Evolutionary conservation across 2,797 vertebrate species (phyloP).

Genomic region (Myotis vivesi): DNA sequence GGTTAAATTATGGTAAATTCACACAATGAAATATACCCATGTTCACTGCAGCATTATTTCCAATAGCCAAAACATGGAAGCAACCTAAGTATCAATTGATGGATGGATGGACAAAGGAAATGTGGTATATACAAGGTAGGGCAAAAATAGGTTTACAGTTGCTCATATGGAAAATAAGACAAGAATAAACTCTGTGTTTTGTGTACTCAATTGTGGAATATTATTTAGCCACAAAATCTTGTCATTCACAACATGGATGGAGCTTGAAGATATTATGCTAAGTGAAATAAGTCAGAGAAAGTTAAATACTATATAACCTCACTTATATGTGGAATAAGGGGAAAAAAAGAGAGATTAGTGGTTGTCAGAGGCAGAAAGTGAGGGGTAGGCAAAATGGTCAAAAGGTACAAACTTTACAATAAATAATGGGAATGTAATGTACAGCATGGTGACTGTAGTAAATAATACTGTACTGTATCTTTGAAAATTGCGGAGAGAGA

Average conservation of each 20-base stretch:
- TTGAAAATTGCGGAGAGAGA: neutral
- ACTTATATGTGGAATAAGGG: neutral
- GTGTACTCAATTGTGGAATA: neutral
- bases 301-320: neutral
- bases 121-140: neutral
- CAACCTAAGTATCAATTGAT: neutral
- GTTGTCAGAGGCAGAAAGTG: neutral
- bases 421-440: neutral
- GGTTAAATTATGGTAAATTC: neutral
- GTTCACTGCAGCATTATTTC: neutral
- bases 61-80: neutral
- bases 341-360: neutral
- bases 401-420: neutral
- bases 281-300: neutral
- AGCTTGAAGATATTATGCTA: neutral
- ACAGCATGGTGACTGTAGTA: neutral
- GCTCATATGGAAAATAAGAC: neutral
- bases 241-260: neutral
- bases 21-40: neutral
- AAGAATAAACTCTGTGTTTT: neutral
- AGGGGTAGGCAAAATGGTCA: neutral
- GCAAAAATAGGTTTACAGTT: neutral
- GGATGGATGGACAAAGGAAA: neutral
- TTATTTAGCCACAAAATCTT: neutral
- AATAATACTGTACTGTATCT: neutral